These are phyloP conservation scores for Bungarus multicinctus DNA, from an alignment of 2,113 vertebrate genomes.

Conservation along the genomic window DNA sequence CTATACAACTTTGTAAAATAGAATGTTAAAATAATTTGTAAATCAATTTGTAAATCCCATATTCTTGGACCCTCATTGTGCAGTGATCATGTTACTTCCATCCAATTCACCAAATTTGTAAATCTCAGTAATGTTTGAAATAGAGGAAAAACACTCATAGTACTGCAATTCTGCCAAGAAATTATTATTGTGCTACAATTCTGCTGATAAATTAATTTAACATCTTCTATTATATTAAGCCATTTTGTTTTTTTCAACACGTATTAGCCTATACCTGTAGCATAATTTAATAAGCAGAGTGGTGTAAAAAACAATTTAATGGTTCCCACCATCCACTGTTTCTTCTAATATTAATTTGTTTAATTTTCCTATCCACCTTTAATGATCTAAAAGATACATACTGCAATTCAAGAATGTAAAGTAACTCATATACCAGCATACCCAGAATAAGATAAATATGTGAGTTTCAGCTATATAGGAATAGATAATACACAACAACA, in stretches of 20 bases:
- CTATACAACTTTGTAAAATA: not conserved
- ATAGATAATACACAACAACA: not conserved
- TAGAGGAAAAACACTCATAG: not conserved
- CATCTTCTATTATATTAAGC: not conserved
- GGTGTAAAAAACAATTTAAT: not conserved
- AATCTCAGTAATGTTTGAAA: not conserved
- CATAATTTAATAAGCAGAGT: not conserved
- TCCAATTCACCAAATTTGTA: not conserved
- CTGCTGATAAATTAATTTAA: not conserved
- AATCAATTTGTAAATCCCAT: not conserved
- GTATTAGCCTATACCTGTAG: constrained; percentile 26
- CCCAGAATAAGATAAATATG: fast-evolving
- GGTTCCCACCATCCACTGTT: constrained; percentile 4
- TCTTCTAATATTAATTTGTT: constrained; percentile 6
- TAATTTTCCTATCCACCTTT: constrained; percentile 12
- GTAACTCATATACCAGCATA: constrained; percentile 10
- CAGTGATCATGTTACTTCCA: not conserved
- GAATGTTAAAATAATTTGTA: not conserved
- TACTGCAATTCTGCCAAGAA: not conserved
- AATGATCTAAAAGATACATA: not conserved
- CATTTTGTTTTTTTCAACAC: constrained; percentile 26
- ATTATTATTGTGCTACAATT: not conserved
- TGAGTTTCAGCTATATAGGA: not conserved
- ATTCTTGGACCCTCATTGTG: not conserved
- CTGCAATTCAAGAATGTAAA: not conserved